These are phyloP conservation scores for Alfaro cultratus DNA, from an alignment of 2,797 vertebrate genomes.

Conservation along the genomic window DNA sequence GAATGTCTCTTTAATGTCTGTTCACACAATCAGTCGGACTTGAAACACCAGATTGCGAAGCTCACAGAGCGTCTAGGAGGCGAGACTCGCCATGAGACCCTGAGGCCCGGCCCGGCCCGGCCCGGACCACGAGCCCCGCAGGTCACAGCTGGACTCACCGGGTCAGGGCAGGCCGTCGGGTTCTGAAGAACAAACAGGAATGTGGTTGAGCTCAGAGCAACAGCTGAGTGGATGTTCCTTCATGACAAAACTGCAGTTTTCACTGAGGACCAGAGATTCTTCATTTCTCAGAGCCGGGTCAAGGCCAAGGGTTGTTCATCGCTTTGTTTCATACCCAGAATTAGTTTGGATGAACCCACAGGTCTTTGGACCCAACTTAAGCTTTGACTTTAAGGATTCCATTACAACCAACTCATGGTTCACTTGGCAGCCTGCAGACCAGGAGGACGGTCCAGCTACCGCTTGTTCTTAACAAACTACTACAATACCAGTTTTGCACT, in stretches of 20 bases:
- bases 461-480: neutral
- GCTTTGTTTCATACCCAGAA: neutral
- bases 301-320: neutral
- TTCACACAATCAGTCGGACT: conserved; percentile 71
- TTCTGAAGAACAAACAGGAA: conserved; percentile 41
- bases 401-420: neutral
- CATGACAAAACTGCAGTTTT: conserved; percentile 25
- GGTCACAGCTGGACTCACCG: conserved; percentile 13
- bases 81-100: conserved; percentile 43
- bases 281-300: neutral
- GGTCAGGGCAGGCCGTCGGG: neutral
- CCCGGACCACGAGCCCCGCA: neutral
- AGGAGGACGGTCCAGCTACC: neutral
- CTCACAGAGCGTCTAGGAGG: conserved; percentile 42
- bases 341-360: neutral
- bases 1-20: conserved; percentile 75
- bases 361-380: neutral
- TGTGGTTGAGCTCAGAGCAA: conserved; percentile 17
- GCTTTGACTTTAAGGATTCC: neutral
- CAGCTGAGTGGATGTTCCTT: neutral
- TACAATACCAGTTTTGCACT: neutral
- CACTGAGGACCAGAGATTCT: neutral
- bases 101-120: neutral
- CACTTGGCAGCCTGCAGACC: neutral
- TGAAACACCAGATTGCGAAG: conserved; percentile 67